Evolutionary conservation across 2,113 vertebrate genomes (phyloP), one percentile per base, ranked within the genome.

Genomic region (Cynocephalus volans): DNA sequence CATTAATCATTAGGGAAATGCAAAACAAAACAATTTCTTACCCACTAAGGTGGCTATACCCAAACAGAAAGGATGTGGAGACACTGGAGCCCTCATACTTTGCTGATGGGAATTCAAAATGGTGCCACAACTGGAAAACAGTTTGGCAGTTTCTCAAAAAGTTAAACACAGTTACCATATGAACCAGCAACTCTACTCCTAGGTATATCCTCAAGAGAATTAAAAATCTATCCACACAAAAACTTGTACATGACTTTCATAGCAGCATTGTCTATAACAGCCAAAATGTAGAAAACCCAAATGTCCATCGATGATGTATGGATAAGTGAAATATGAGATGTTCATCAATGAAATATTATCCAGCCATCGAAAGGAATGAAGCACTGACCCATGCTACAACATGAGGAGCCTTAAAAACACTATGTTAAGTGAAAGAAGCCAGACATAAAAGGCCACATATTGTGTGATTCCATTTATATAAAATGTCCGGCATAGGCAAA

Each of bases 1-100:
- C 56, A 79, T 92, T 73, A 76, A 77, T 56, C 41, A 69, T 92
- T 21, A 88, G 83, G 75, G 52, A 92, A 73, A 90, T 50, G 36
- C 31, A 72, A 77, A 52, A 75, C 85, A 77, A 88, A 82, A 52
- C 50, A 18, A 52, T 62, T 52, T 81, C 73, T 23, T 52, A 72
- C 58, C 33, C 54, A 50, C 24, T 45, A 81, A 58, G 23, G 31
- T 48, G 50, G 48, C 45, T 67, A 18, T 24, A 82, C n/a, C 14
- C 31, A 45, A 41, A 33, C 62, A 41, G 23, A 64, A 7, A 93
- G 89, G 54, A 31, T n/a, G 26, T 31, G 33, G 56, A 87, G 80
- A 80, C 75, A 67, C 11, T 21, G 33, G 33, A 91, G 56, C 26
- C 67, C 50, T 89, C 31, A 7, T 1, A 21, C 48, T 19, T 18